Conservation (phyloP, 2,888 invertebrate species). For the Caenorhabditis japonica region DNA sequence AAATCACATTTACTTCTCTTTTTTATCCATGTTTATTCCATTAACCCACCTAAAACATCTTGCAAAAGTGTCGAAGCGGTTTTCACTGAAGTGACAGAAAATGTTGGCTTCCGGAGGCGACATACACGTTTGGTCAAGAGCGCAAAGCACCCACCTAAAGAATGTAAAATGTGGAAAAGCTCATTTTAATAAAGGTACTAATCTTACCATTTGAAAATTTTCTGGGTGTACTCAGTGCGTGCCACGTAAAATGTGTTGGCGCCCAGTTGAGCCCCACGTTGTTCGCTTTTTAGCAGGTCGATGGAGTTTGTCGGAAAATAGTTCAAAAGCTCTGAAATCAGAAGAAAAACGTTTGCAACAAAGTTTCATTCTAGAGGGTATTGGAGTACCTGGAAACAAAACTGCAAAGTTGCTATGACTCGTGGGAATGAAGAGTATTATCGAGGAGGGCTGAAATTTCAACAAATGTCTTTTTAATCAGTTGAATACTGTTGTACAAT, state of each 20-base stretch:
- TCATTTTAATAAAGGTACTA: too few species aligned
- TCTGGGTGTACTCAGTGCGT: conserved; percentile 8
- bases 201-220: conserved; percentile 30
- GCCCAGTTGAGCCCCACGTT: conserved; percentile 13
- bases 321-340: conserved; percentile 1
- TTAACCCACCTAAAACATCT: conserved; percentile 18
- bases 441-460: conserved; percentile 1
- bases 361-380: too few species aligned
- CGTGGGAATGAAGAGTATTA: not conserved
- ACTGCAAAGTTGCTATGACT: conserved; percentile 15
- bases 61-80: conserved; percentile 13
- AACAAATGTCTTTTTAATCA: too few species aligned
- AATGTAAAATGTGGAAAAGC: too few species aligned
- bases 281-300: conserved; percentile 2
- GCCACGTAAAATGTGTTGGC: conserved; percentile 24
- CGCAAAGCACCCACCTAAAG: conserved; percentile 21
- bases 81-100: not conserved
- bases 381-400: conserved; percentile 6
- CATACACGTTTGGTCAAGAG: conserved; percentile 22
- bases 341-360: too few species aligned
- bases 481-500: too few species aligned
- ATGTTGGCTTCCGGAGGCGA: conserved; percentile 19
- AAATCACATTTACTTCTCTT: too few species aligned
- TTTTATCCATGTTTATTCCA: not conserved
- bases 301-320: conserved; percentile 20